phyloP scores from a whole-genome alignment of 2,888 invertebrate species.

The Isoperla grammatica region DNA sequence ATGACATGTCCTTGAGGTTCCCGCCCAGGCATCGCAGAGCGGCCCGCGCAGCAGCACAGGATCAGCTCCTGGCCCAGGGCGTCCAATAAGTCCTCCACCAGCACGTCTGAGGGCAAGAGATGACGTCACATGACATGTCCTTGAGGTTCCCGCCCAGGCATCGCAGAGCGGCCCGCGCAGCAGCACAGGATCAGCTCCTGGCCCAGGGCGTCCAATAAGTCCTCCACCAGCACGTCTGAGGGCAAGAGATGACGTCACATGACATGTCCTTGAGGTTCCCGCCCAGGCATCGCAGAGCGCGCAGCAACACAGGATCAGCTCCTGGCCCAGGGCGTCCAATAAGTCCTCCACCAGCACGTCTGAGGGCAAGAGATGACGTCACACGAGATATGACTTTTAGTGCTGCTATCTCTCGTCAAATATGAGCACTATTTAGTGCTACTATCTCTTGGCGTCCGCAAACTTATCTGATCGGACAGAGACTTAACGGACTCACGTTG shows the following conservation, averaged over 20 bases:
- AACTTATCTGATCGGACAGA: too few species aligned
- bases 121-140: too few species aligned
- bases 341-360: slow-evolving; percentile 53
- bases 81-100: slow-evolving; percentile 59
- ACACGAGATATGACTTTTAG: too few species aligned
- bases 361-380: too few species aligned
- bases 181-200: slow-evolving; percentile 70
- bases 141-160: slow-evolving; percentile 80
- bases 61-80: slow-evolving; percentile 75
- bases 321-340: slow-evolving; percentile 71
- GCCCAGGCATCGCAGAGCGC: slow-evolving; percentile 79
- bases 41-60: slow-evolving; percentile 63
- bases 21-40: slow-evolving; percentile 80
- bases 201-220: slow-evolving; percentile 68
- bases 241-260: too few species aligned
- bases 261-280: slow-evolving; percentile 77
- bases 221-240: slow-evolving; percentile 49
- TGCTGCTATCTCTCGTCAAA: too few species aligned
- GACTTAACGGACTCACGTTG: too few species aligned
- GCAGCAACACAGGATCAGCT: slow-evolving; percentile 68
- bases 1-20: slow-evolving; percentile 77
- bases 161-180: slow-evolving; percentile 69
- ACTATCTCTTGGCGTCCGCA: too few species aligned
- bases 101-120: slow-evolving; percentile 46
- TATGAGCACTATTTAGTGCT: too few species aligned